These are phyloP conservation scores for Drosophila limbata DNA, from an alignment of 2,888 invertebrate genomes.

Conservation along the genomic window DNA sequence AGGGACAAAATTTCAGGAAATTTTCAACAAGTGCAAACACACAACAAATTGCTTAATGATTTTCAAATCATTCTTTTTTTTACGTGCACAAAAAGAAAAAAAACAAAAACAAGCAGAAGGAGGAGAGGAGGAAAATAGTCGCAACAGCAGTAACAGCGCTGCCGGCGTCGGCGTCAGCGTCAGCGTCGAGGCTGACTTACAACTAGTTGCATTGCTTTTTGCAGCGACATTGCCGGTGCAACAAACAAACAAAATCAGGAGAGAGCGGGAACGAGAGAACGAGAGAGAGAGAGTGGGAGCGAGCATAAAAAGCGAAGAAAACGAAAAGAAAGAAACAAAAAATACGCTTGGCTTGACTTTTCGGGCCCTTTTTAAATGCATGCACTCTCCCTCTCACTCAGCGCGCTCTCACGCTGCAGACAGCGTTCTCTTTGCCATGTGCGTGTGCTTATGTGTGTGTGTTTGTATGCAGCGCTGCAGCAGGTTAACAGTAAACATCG, in stretches of 20 bases:
- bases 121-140: neutral
- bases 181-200: slow-evolving; percentile 5
- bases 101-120: neutral
- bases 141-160: slow-evolving; percentile 5
- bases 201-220: slow-evolving; percentile 37
- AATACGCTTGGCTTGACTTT: slow-evolving; percentile 19
- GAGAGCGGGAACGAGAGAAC: neutral
- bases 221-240: slow-evolving; percentile 20
- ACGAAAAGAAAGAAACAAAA: slow-evolving; percentile 2
- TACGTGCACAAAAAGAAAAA: slow-evolving; percentile 2
- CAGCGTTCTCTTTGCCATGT: neutral
- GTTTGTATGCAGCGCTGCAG: slow-evolving; percentile 14
- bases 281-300: neutral
- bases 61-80: slow-evolving; percentile 8
- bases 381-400: neutral
- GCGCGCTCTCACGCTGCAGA: neutral
- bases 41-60: neutral
- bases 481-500: slow-evolving; percentile 42
- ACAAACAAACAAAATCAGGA: slow-evolving; percentile 21
- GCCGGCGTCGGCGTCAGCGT: slow-evolving; percentile 8
- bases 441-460: neutral
- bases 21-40: neutral
- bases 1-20: neutral
- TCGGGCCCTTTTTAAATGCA: slow-evolving; percentile 16
- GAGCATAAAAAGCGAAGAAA: slow-evolving; percentile 10